These are phyloP conservation scores for Prorops nasuta DNA, from an alignment of 1,140 invertebrate species.

Conservation along the genomic window DNA sequence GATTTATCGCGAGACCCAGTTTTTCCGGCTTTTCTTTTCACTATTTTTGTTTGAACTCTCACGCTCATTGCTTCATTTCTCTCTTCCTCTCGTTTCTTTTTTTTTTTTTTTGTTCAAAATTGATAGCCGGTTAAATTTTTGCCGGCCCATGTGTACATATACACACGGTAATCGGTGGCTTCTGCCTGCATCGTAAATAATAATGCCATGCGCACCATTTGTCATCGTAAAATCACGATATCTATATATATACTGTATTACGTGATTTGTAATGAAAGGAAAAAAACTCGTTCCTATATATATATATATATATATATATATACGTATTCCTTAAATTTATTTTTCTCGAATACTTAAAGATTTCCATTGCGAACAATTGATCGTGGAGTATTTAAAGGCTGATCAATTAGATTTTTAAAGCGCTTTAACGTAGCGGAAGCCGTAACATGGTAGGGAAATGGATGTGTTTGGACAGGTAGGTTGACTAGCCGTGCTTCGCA, in stretches of 20 bases:
- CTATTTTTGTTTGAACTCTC: slow-evolving; percentile 1
- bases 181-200: slow-evolving; percentile 8
- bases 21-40: slow-evolving; percentile 3
- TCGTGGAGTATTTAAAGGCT: not conserved
- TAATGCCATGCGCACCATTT: slow-evolving; percentile 8
- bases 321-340: not conserved
- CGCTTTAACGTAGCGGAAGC: not conserved
- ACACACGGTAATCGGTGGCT: slow-evolving; percentile 3
- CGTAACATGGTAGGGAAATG: slow-evolving; percentile 19
- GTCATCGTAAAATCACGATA: not conserved
- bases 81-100: not conserved
- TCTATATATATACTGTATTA: not conserved
- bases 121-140: slow-evolving; percentile 9
- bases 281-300: not conserved
- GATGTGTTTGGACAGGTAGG: slow-evolving; percentile 20
- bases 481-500: slow-evolving; percentile 16
- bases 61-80: not conserved
- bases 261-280: not conserved
- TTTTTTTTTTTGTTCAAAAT: not conserved
- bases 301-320: not conserved
- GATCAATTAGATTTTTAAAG: not conserved
- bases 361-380: not conserved
- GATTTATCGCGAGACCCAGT: slow-evolving; percentile 19
- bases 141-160: slow-evolving; percentile 3
- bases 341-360: not conserved